Percentiles rank a stretch among this genome's conserved stretches.
Evolutionary conservation across 2,888 invertebrate genomes (phyloP).

Genomic region (Diaperis boleti): DNA sequence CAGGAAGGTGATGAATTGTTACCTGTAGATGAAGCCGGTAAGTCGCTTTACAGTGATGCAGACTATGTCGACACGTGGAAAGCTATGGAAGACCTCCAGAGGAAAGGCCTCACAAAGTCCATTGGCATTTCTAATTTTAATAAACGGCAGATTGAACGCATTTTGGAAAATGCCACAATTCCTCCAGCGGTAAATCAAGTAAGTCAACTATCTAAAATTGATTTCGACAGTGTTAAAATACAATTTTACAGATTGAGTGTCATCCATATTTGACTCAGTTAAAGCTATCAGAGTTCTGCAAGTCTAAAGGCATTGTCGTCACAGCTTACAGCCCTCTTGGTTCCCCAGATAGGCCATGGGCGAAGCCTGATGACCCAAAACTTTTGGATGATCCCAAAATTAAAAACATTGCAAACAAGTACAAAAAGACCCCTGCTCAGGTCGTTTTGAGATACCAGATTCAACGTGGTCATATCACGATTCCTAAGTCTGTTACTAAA

Average conservation of each 20-base stretch:
- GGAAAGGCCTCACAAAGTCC: constrained; percentile 76
- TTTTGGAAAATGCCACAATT: constrained; percentile 73
- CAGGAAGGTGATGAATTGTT: constrained; percentile 75
- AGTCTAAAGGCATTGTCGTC: constrained; percentile 66
- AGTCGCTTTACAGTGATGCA: constrained; percentile 72
- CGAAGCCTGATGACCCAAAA: constrained; percentile 78
- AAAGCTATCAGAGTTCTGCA: constrained; percentile 76
- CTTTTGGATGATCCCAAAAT: constrained; percentile 77
- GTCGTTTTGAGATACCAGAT: constrained; percentile 75
- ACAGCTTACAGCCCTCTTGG: constrained; percentile 73
- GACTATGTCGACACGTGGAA: constrained; percentile 85
- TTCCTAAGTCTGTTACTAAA: constrained; percentile 86
- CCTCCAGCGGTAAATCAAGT: constrained; percentile 76
- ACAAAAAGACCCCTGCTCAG: constrained; percentile 78
- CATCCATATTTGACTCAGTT: constrained; percentile 82
- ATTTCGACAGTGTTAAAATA: neutral
- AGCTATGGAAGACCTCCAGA: constrained; percentile 81
- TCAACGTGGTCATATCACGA: constrained; percentile 79
- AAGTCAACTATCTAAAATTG: neutral
- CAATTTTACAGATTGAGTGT: constrained; percentile 69
- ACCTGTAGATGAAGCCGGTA: constrained; percentile 74
- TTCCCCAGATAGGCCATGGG: constrained; percentile 87
- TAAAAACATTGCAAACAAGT: constrained; percentile 71
- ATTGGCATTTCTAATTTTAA: constrained; percentile 91
- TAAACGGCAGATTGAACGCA: constrained; percentile 76